phyloP scores from a whole-genome alignment of 1,140 invertebrate species.

The Diachasma alloeum region DNA sequence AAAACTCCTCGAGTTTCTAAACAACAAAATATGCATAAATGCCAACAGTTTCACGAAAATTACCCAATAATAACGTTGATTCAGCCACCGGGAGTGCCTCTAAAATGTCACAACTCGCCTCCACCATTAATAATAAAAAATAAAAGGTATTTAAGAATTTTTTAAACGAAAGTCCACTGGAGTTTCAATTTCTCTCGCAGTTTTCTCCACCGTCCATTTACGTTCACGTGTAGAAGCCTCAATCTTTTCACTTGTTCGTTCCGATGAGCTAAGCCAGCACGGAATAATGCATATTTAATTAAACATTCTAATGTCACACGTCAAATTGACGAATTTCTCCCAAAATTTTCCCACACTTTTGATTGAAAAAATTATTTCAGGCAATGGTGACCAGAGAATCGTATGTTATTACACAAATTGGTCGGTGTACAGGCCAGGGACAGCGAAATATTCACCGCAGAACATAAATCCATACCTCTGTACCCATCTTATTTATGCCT shows the following conservation, averaged over 20 bases:
- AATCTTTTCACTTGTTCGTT: not conserved
- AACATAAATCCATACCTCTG: slow-evolving; percentile 96
- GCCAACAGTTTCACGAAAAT: not conserved
- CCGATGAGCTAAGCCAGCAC: not conserved
- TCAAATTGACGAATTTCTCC: not conserved
- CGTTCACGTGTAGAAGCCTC: not conserved
- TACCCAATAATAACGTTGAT: not conserved
- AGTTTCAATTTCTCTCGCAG: slow-evolving; percentile 49
- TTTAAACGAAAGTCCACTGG: slow-evolving; percentile 49
- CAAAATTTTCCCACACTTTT: not conserved
- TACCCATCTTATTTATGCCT: slow-evolving; percentile 94
- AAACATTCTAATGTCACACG: not conserved
- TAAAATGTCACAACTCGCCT: not conserved
- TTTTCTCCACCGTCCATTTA: not conserved
- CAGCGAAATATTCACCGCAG: slow-evolving; percentile 90
- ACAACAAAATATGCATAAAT: not conserved
- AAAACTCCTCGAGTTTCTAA: slow-evolving; percentile 6
- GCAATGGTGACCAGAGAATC: slow-evolving; percentile 71
- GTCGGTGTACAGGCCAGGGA: slow-evolving; percentile 88
- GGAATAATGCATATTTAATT: not conserved
- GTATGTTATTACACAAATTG: slow-evolving; percentile 96
- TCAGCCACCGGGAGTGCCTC: not conserved
- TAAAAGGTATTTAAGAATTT: not conserved
- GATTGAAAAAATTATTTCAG: slow-evolving; percentile 40
- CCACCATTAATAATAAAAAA: not conserved